Conservation (phyloP, 2,113 vertebrate genomes). For the Aldabrachelys gigantea region DNA sequence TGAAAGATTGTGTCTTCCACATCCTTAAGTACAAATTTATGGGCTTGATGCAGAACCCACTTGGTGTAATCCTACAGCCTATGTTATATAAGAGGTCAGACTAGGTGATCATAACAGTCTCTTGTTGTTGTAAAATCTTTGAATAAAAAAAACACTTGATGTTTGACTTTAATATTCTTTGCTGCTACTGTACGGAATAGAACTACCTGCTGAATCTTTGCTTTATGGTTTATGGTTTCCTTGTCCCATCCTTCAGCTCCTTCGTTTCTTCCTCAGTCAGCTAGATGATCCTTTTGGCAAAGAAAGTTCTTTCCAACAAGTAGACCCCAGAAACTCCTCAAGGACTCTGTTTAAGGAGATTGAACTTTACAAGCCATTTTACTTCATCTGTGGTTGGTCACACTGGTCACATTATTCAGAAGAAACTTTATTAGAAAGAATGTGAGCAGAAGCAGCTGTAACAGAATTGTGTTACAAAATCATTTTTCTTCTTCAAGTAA, state of each 20-base stretch:
- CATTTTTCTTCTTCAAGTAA: no score
- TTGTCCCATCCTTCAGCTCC: neutral
- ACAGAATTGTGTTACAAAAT: no score
- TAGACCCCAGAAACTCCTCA: neutral
- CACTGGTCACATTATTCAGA: no score
- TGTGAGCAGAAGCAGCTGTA: no score
- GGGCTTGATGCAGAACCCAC: neutral
- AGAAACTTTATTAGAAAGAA: no score
- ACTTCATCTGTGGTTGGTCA: no score
- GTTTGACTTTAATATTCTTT: neutral
- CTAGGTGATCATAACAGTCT: neutral
- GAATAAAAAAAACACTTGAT: neutral
- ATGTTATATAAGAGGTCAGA: neutral
- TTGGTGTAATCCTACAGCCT: neutral
- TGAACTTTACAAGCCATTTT: no score
- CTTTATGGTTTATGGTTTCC: accelerated
- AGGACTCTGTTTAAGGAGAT: no score
- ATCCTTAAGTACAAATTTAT: no score
- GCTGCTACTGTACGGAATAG: neutral
- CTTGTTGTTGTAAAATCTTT: neutral
- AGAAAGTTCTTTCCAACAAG: neutral
- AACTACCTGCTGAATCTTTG: neutral
- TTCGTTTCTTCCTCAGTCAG: neutral
- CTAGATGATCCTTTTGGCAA: neutral
- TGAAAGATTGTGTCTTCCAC: neutral